phyloP scores from a whole-genome alignment of 2,888 invertebrate genomes.

The Phorcus lineatus region DNA sequence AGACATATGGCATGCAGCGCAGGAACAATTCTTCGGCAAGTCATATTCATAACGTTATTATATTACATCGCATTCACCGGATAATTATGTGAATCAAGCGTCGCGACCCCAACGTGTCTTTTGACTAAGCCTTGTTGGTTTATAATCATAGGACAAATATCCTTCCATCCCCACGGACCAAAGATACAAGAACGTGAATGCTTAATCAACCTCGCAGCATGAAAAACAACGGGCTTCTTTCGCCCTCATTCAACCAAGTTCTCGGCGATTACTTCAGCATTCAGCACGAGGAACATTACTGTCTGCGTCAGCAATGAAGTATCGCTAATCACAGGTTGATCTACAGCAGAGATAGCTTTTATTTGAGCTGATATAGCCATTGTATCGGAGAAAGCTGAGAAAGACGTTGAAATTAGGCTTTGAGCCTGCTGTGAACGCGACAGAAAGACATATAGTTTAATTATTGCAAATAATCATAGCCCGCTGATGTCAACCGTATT shows the following conservation, averaged over 20 bases:
- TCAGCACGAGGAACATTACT: too few relatives aligned
- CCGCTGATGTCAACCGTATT: neutral
- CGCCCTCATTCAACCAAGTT: neutral
- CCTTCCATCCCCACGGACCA: neutral
- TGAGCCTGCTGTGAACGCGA: neutral
- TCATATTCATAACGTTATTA: neutral
- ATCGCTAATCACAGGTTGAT: neutral
- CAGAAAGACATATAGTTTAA: conserved; percentile 8
- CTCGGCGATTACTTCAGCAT: too few relatives aligned
- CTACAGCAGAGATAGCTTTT: neutral
- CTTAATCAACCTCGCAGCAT: neutral
- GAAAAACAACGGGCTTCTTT: neutral
- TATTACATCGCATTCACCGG: neutral
- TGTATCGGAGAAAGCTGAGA: neutral
- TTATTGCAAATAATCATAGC: neutral
- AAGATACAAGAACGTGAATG: neutral
- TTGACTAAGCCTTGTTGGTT: neutral
- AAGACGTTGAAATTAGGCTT: neutral
- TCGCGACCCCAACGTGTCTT: neutral
- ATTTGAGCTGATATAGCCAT: neutral
- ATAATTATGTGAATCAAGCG: neutral
- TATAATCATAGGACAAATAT: too few relatives aligned
- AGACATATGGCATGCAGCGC: neutral
- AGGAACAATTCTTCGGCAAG: neutral
- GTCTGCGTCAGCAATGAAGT: neutral